Evolutionary conservation across 2,888 invertebrate genomes (phyloP).

Genomic region (Mermis nigrescens): DNA sequence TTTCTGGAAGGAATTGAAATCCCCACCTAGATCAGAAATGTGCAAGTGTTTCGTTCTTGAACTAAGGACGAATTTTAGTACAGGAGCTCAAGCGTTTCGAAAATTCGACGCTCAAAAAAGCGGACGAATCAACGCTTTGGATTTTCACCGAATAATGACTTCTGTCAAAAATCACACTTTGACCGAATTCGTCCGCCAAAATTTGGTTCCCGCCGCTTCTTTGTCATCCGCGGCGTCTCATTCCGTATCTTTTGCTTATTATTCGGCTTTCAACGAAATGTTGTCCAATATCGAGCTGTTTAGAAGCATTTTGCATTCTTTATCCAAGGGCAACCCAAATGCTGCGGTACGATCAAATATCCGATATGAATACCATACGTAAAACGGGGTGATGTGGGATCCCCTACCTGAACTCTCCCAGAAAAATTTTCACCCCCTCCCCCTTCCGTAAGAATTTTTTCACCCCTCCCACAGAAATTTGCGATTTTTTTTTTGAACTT

Average conservation of each 20-base stretch:
- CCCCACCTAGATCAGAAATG: too few relatives aligned
- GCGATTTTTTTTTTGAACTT: too few relatives aligned
- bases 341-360: too few relatives aligned
- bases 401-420: too few relatives aligned
- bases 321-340: constrained; percentile 39
- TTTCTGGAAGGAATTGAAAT: too few relatives aligned
- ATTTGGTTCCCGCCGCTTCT: constrained; percentile 57
- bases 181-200: constrained; percentile 70
- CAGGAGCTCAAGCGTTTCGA: constrained; percentile 67
- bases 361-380: too few relatives aligned
- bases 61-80: too few relatives aligned
- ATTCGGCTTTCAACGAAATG: constrained; percentile 89
- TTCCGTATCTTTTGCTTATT: constrained; percentile 87
- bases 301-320: constrained; percentile 67
- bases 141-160: constrained; percentile 85
- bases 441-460: too few relatives aligned
- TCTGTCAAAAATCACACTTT: constrained; percentile 81
- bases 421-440: too few relatives aligned
- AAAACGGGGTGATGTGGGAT: too few relatives aligned
- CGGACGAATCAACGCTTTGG: constrained; percentile 77
- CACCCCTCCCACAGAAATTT: too few relatives aligned
- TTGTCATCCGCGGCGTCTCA: constrained; percentile 40
- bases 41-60: too few relatives aligned
- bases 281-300: constrained; percentile 95
- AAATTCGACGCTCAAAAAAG: constrained; percentile 67